Evolutionary conservation across 2,797 vertebrate genomes (phyloP), one percentile per base, ranked within the genome.

Genomic region (Tragopan temminckii): DNA sequence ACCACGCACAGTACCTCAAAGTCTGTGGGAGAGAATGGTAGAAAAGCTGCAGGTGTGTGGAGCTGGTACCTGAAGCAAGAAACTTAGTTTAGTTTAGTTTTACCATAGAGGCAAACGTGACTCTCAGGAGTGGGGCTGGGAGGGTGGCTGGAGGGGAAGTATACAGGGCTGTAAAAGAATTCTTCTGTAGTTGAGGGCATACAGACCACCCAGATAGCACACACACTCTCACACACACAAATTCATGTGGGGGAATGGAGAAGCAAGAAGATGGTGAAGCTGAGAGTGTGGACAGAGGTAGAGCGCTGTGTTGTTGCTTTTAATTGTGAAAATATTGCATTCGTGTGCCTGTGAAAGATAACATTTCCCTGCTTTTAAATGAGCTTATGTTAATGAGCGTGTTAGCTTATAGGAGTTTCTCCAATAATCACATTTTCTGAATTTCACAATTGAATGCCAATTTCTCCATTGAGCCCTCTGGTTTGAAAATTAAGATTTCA

Each of bases 401-500:
- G 67, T 75, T 93, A 80, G 84, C 66, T 70, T 93, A 81, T 64
- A 92, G 91, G 92, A 84, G 72, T 78, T 90, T 80, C 58, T 70
- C 96, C 62, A 13, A 64, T 96, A 92, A 91, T 95, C 43, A 0
- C 90, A 80, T 93, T 95, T 76, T 78, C 64, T 80, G 64, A 91
- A 83, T 93, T 95, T 91, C 91, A 59, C 80, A 90, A 64, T 68
- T 80, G 68, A 96, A 94, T 92, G 79, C 93, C 86, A 78, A 17
- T 96, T 76, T 93, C 89, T 72, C 95, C 94, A 89, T 87, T 93
- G 78, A 97, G 85, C 46, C 74, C 55, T 82, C 52, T 59, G 68
- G 46, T 96, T 96, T 93, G 46, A 90, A 93, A 91, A 92, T 88
- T 35, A 88, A 93, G 70, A 92, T 90, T 90, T 83, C 75, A 58